Evolutionary conservation across 1,140 invertebrate species (phyloP), one percentile per base, ranked within the genome.

Genomic region (Zaprionus africanus): DNA sequence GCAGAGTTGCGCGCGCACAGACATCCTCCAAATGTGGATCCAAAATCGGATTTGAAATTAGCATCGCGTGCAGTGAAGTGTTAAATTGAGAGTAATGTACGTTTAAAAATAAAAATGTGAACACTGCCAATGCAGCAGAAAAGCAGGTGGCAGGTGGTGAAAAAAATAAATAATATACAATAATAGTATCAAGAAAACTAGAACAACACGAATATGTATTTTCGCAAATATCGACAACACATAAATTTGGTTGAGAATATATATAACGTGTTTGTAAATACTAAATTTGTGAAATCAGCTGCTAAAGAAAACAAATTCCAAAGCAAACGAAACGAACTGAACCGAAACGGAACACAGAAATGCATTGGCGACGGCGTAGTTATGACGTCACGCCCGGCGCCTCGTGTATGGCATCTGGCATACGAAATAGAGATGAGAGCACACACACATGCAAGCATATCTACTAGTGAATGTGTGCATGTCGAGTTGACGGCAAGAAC

Each of bases 21-120:
- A 34, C 31, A 63, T 58, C 7, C 17, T 60, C 36, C 22, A 67
- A 76, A 68, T 54, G 49, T 62, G 59, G 41, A 34, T 34, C 31
- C 31, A 49, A 58, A 67, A n/a, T 63, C 38, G 31, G 38, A 46
- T 57, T 66, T 58, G 31, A 71, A 53, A 61, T 71, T 62, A 41
- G 15, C 67, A 59, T 26, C 34, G 58, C 31, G 17, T 13, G 36
- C 49, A 65, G 67, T 77, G 77, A 72, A 71, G 66, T 62, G 63
- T 58, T 22, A 24, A 79, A 79, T 66, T 60, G 71, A 79, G 72
- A 77, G 63, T 63, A 79, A 76, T 79, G 67, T 79, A 41, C 36
- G 74, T 79, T 79, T 79, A 79, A 73, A 73, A 79, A 79, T 79
- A 79, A 77, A 79, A 61, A 38, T 43, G 4, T 36, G 43, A 41